These are phyloP conservation scores for Tortrix viridana DNA, from an alignment of 2,888 invertebrate genomes.

Conservation along the genomic window DNA sequence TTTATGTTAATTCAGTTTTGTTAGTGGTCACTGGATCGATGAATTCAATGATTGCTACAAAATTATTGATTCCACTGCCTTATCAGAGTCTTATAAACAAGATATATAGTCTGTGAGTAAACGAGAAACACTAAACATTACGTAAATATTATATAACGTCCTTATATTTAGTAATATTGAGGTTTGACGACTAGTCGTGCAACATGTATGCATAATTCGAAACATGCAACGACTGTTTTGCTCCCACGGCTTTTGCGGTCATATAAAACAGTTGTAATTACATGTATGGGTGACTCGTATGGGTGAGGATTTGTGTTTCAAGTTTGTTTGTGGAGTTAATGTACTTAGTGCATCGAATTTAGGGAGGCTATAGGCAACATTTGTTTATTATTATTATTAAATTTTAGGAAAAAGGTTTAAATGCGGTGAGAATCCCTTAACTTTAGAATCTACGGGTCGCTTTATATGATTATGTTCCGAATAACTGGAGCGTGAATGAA, in stretches of 20 bases:
- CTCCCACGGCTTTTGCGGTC: constrained; percentile 25
- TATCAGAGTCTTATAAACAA: constrained; percentile 23
- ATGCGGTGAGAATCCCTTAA: no score
- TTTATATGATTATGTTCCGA: no score
- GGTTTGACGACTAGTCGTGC: constrained; percentile 51
- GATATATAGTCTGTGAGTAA: constrained; percentile 8
- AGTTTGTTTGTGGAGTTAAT: no score
- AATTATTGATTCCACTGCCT: constrained; percentile 7
- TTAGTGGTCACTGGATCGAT: background rate
- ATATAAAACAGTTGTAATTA: background rate
- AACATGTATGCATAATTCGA: constrained; percentile 21
- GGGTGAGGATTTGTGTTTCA: no score
- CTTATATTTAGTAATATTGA: constrained; percentile 45
- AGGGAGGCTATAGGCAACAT: no score
- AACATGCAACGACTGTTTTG: constrained; percentile 23
- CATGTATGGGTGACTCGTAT: no score
- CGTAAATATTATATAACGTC: constrained; percentile 54
- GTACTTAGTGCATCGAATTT: no score
- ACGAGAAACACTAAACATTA: constrained; percentile 43
- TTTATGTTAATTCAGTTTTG: background rate
- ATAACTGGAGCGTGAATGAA: no score
- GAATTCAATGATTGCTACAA: background rate
- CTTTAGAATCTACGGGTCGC: no score
- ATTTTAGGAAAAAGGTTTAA: no score
- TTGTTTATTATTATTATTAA: no score